These are phyloP conservation scores for Siphonodentalium dalli DNA, from an alignment of 2,888 invertebrate species.

Conservation along the genomic window DNA sequence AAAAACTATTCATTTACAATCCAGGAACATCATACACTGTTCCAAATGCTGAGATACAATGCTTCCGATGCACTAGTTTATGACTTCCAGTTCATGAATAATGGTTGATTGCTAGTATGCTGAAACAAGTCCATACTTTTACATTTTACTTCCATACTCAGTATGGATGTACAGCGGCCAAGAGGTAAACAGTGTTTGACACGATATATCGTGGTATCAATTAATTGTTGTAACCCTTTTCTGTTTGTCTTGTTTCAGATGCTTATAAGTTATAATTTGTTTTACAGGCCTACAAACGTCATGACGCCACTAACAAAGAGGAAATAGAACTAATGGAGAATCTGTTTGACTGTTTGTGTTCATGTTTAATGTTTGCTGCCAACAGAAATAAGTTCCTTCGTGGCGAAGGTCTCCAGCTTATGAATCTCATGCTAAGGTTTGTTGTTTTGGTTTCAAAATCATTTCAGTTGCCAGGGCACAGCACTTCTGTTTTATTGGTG, in stretches of 20 bases:
- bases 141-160: too few species aligned
- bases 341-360: conserved; percentile 93
- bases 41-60: too few species aligned
- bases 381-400: conserved; percentile 92
- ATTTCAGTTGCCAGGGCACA: not conserved
- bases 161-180: too few species aligned
- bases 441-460: not conserved
- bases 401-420: conserved; percentile 96
- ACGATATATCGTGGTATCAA: not conserved
- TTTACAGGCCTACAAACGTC: conserved; percentile 84
- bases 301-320: conserved; percentile 88
- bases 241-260: too few species aligned
- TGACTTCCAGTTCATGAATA: too few species aligned
- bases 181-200: not conserved
- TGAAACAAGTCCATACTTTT: too few species aligned
- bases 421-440: conserved; percentile 96
- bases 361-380: conserved; percentile 79
- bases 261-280: not conserved
- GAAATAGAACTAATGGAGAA: conserved; percentile 99
- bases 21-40: too few species aligned
- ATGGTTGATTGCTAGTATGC: too few species aligned
- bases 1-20: too few species aligned
- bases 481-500: too few species aligned
- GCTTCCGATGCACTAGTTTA: too few species aligned
- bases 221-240: too few species aligned